Evolutionary conservation across 2,113 vertebrate genomes (phyloP).

Genomic region (Barnardius zonarius): DNA sequence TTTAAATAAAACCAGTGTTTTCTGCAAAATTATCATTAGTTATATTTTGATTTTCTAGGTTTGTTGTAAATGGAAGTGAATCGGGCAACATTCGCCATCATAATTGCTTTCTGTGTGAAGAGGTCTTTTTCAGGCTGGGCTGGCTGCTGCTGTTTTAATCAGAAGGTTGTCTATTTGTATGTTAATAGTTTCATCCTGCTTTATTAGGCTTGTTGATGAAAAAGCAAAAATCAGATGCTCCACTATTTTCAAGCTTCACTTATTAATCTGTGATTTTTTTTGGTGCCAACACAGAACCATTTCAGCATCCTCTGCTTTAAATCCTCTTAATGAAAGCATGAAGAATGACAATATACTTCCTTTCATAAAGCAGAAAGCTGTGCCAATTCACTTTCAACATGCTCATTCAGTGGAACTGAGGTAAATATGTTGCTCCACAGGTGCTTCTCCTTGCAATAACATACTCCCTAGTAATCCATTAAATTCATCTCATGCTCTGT

Average conservation of each 20-base stretch:
- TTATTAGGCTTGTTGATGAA: constrained; percentile 75
- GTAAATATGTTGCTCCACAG: constrained; percentile 65
- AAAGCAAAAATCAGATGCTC: constrained; percentile 75
- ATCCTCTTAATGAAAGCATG: constrained; percentile 64
- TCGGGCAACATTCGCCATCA: constrained; percentile 39
- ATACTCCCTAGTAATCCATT: constrained; percentile 56
- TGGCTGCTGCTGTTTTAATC: constrained; percentile 74
- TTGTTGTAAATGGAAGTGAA: constrained; percentile 53
- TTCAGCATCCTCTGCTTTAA: constrained; percentile 67
- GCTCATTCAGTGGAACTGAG: constrained; percentile 48
- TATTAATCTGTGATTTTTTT: constrained; percentile 70
- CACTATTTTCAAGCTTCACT: constrained; percentile 62
- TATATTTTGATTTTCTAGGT: constrained; percentile 63
- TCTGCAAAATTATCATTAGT: constrained; percentile 30
- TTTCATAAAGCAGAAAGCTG: constrained; percentile 48
- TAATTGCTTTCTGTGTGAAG: constrained; percentile 68
- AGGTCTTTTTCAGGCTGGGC: constrained; percentile 64
- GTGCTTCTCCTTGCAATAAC: constrained; percentile 56
- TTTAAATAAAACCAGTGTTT: background rate
- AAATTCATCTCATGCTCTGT: constrained; percentile 48
- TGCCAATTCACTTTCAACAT: constrained; percentile 33
- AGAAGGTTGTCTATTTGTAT: constrained; percentile 79
- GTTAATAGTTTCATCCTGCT: constrained; percentile 76
- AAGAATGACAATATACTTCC: constrained; percentile 58
- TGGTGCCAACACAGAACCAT: constrained; percentile 50